phyloP scores from a whole-genome alignment of 2,113 vertebrate genomes.

The Ascaphus truei region DNA sequence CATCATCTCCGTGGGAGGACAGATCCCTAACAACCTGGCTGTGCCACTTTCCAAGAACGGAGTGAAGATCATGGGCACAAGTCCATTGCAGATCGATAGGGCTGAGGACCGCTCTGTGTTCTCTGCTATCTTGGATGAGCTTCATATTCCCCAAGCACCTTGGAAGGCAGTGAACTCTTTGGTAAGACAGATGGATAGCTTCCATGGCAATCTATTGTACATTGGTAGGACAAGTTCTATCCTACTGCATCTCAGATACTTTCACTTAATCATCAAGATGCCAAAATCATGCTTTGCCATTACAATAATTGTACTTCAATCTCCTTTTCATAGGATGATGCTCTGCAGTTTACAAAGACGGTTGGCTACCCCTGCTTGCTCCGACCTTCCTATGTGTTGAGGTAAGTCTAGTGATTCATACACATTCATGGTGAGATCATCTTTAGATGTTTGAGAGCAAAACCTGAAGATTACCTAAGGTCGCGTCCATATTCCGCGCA shows the following conservation, averaged over 20 bases:
- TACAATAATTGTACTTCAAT: no score
- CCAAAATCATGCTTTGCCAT: neutral
- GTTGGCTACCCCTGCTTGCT: slow-evolving; percentile 88
- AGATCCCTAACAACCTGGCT: slow-evolving; percentile 92
- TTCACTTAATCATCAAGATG: neutral
- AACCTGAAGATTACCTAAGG: no score
- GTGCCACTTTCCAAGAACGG: slow-evolving; percentile 76
- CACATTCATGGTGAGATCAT: no score
- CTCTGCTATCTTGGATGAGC: slow-evolving; percentile 81
- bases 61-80: slow-evolving; percentile 86
- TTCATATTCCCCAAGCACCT: slow-evolving; percentile 82
- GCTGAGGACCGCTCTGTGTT: slow-evolving; percentile 88
- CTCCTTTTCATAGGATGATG: slow-evolving; percentile 74
- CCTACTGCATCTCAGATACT: no score
- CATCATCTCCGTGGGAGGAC: slow-evolving; percentile 91
- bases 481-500: no score
- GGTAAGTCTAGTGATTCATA: no score
- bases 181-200: slow-evolving; percentile 52
- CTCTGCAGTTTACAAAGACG: slow-evolving; percentile 75
- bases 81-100: slow-evolving; percentile 77
- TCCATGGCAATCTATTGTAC: neutral
- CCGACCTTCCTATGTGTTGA: slow-evolving; percentile 90
- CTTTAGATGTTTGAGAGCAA: no score
- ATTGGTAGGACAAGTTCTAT: no score
- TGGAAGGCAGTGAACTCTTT: slow-evolving; percentile 87